phyloP scores from a whole-genome alignment of 2,888 invertebrate species.

The Neuroscelio doddi region DNA sequence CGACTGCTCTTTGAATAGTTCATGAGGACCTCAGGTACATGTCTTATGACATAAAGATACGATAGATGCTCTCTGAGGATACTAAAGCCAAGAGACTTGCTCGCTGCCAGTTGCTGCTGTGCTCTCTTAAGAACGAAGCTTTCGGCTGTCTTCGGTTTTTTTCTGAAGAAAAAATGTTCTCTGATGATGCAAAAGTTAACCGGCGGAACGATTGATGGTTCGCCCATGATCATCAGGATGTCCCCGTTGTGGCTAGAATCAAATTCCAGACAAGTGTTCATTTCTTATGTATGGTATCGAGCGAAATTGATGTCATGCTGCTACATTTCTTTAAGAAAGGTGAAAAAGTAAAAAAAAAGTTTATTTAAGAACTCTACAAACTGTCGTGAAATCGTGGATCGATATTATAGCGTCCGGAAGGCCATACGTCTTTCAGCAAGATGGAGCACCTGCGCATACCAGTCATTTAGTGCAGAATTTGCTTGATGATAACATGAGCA shows the following conservation, averaged over 20 bases:
- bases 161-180: neutral
- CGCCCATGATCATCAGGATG: neutral
- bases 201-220: neutral
- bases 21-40: no score
- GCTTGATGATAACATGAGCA: neutral
- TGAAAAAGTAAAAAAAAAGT: constrained; percentile 20
- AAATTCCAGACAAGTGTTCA: neutral
- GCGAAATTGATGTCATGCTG: constrained; percentile 1
- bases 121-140: no score
- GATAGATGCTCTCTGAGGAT: no score
- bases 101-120: no score
- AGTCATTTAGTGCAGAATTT: constrained; percentile 10
- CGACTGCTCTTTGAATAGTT: no score
- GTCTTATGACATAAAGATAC: no score
- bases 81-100: no score
- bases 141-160: no score
- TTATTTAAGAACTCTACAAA: constrained; percentile 16
- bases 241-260: neutral
- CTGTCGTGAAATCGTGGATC: constrained; percentile 22
- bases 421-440: constrained; percentile 18
- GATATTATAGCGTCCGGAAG: constrained; percentile 13
- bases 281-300: no score
- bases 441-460: constrained; percentile 1
- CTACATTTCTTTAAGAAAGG: constrained; percentile 17
- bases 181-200: constrained; percentile 1